A percentile compares a stretch with the other conserved stretches of the same genome.
These are phyloP conservation scores for Galerucella nymphaeae DNA, from an alignment of 2,888 invertebrate genomes.

Conservation along the genomic window DNA sequence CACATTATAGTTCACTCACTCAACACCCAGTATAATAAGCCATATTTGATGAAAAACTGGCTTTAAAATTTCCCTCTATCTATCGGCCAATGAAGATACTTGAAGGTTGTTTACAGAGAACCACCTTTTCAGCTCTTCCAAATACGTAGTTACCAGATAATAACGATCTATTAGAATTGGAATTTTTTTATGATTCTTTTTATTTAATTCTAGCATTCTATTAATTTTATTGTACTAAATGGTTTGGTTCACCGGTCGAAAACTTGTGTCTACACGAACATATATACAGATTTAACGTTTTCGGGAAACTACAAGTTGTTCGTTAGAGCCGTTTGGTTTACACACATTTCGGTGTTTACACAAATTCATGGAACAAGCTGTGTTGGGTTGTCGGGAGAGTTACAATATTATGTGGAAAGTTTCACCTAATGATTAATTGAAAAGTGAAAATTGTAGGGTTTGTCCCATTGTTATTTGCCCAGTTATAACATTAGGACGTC, in stretches of 20 bases:
- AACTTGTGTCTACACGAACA: constrained; percentile 60
- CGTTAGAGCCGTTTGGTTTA: constrained; percentile 54
- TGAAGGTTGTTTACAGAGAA: no score
- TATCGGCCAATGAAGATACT: no score
- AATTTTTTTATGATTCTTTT: neutral
- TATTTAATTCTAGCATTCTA: neutral
- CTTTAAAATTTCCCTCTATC: no score
- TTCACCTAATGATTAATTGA: constrained; percentile 22
- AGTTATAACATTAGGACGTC: neutral
- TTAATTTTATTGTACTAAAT: constrained; percentile 24
- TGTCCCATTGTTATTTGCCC: neutral
- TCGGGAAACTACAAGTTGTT: constrained; percentile 54
- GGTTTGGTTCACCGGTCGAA: constrained; percentile 60
- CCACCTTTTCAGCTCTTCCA: no score
- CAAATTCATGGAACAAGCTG: constrained; percentile 31
- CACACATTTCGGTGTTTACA: constrained; percentile 41
- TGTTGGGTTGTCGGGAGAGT: constrained; percentile 20
- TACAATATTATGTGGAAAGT: constrained; percentile 26
- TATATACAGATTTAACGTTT: constrained; percentile 59
- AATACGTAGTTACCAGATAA: no score
- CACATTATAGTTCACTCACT: no score
- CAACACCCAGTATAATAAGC: no score
- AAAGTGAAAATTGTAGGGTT: constrained; percentile 9
- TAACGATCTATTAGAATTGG: no score
- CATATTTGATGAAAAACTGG: no score